Conservation (phyloP, 2,888 invertebrate genomes). For the Hanleya hanleyi region DNA sequence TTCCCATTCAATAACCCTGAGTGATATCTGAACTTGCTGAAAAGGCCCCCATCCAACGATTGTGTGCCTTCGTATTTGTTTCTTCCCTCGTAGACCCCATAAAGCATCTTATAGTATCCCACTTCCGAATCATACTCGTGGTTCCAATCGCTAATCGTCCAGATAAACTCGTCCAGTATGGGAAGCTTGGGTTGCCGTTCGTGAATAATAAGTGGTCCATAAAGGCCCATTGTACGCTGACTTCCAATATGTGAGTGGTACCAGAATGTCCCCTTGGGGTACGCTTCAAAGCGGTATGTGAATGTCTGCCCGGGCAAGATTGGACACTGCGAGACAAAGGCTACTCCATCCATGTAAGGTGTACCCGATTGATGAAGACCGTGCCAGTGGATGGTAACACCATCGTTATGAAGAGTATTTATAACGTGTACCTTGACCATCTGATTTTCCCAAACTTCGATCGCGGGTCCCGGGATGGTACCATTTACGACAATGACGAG, state of each 20-base stretch:
- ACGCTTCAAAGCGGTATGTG: conserved; percentile 56
- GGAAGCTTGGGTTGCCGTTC: conserved; percentile 19
- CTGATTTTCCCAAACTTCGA: conserved; percentile 51
- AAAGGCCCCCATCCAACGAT: conserved; percentile 39
- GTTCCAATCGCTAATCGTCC: conserved; percentile 56
- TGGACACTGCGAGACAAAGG: conserved; percentile 64
- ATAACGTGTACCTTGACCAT: conserved; percentile 32
- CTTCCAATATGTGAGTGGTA: conserved; percentile 49
- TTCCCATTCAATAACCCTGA: conserved; percentile 55
- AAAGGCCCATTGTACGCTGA: conserved; percentile 60
- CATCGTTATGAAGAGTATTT: conserved; percentile 42
- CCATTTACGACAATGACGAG: conserved; percentile 46
- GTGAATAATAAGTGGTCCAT: conserved; percentile 59
- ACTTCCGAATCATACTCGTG: conserved; percentile 49
- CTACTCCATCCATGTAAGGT: conserved; percentile 57
- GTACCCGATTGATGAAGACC: conserved; percentile 43
- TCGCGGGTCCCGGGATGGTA: conserved; percentile 48
- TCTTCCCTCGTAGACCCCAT: conserved; percentile 41
- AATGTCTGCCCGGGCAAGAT: conserved; percentile 59
- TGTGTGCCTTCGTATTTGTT: conserved; percentile 24
- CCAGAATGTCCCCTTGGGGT: conserved; percentile 49
- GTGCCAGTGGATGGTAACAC: conserved; percentile 48
- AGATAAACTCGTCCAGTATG: conserved; percentile 36
- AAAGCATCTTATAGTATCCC: conserved; percentile 41
- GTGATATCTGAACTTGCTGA: conserved; percentile 39